phyloP scores from a whole-genome alignment of 2,113 vertebrate genomes.

The Arizona elegans region DNA sequence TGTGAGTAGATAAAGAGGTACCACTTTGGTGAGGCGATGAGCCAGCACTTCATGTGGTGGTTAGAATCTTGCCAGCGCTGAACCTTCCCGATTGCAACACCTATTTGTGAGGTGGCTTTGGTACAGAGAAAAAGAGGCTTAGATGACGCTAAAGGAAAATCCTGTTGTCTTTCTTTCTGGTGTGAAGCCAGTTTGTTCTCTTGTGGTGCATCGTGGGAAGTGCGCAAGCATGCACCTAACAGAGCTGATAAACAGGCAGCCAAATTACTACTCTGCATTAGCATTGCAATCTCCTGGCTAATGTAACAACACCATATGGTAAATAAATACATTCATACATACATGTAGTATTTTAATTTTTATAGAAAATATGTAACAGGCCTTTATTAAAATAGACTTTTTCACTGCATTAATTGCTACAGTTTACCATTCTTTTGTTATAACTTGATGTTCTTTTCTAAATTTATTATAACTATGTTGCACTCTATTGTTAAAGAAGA shows the following conservation, averaged over 20 bases:
- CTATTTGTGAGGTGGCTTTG: neutral
- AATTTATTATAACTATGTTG: neutral
- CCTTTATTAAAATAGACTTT: neutral
- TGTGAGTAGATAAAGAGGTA: neutral
- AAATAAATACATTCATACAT: neutral
- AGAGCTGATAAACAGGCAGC: neutral
- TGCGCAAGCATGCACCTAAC: neutral
- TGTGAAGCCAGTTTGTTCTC: neutral
- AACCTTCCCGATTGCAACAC: neutral
- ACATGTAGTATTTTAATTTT: neutral
- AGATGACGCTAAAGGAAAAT: neutral
- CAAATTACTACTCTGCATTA: neutral
- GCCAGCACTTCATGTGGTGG: neutral
- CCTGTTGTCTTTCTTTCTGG: neutral
- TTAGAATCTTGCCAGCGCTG: neutral
- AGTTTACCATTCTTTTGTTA: neutral
- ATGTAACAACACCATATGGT: neutral
- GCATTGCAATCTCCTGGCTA: neutral
- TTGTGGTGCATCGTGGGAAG: neutral
- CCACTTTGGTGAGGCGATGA: neutral
- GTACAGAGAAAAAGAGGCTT: neutral
- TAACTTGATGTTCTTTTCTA: neutral
- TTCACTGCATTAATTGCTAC: neutral
- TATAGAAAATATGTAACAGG: neutral
- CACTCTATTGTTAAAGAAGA: neutral